Evolutionary conservation across 2,797 vertebrate genomes (phyloP), one percentile per base, ranked within the genome.

Genomic region (Onychomys arenicola): DNA sequence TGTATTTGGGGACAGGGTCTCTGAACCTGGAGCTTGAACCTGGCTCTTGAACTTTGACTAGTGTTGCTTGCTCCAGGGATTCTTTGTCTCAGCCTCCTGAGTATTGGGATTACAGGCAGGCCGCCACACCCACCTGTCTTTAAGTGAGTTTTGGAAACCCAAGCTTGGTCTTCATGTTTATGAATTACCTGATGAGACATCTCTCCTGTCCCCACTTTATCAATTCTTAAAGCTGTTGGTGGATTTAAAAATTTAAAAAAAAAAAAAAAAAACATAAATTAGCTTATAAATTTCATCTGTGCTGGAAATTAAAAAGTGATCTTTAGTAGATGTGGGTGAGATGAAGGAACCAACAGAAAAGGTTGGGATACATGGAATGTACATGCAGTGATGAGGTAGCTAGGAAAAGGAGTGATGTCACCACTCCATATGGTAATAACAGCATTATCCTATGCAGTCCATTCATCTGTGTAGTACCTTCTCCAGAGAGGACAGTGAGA

Each of bases 171-270:
- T 32, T 52, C 8, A 11, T 52, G 32, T 52, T 69, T 69, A 4
- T 71, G 23, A 49, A 65, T 23, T 34, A 85, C 0, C 2, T 61
- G 23, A 3, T 49, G 21, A 85, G 6, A 43, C 43, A 34, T 49
- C 61, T 67, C 43, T 49, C 13, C 32, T 34, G 61, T 11, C 29
- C 17, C 19, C 5, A 65, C 27, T 14, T 37, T 6, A 71, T 19
- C 6, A 75, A 37, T 16, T 87, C 34, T 89, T 43, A 83, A 80
- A 91, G 40, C 25, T 80, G 8, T 13, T 27, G 80, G n/a, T 78
- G 49, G 14, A 43, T 88, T 95, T 76, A 57, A 90, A 93, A 61
- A n/a, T 80, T 59, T n/a, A n/a, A n/a, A n/a, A n/a, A 90, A 92
- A 69, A 82, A 2, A n/a, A 12, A 55, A 92, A 69, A 82, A 2